phyloP scores from a whole-genome alignment of 2,888 invertebrate species.

The Branchipolynoe longqiensis region DNA sequence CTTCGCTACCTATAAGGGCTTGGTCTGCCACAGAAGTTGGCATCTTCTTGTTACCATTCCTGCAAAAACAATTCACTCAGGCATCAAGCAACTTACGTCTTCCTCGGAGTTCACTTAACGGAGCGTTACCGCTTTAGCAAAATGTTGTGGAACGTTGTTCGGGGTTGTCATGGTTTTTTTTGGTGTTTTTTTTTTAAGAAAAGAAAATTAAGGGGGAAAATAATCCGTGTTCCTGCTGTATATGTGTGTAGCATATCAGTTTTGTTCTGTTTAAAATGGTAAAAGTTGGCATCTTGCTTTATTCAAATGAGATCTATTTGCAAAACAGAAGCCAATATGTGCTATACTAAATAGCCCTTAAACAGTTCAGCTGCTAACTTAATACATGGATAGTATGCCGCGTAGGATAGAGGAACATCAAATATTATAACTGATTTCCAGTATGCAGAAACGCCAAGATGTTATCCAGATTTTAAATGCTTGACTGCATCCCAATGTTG shows the following conservation, averaged over 20 bases:
- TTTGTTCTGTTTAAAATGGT: background rate
- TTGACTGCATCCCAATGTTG: too few relatives aligned
- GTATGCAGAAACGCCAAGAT: too few relatives aligned
- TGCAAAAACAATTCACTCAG: conserved; percentile 54
- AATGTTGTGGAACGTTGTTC: too few relatives aligned
- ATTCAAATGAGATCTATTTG: conserved; percentile 26
- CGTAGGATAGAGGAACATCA: conserved; percentile 29
- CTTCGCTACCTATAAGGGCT: conserved; percentile 90
- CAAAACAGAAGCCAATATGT: conserved; percentile 1
- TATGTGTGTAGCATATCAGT: background rate
- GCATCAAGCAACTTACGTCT: conserved; percentile 53
- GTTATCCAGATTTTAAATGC: too few relatives aligned
- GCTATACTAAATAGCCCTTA: conserved; percentile 41
- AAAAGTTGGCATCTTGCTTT: background rate
- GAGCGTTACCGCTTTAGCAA: background rate
- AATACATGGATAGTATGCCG: conserved; percentile 13
- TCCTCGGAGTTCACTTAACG: background rate
- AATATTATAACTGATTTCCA: too few relatives aligned
- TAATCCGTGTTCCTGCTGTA: background rate
- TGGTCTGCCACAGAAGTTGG: conserved; percentile 85
- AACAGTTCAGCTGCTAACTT: background rate
- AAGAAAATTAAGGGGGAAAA: too few relatives aligned
- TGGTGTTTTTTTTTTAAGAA: too few relatives aligned
- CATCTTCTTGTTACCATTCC: conserved; percentile 66
- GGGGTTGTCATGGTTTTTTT: too few relatives aligned